These are phyloP conservation scores for Eurystomus gularis DNA, from an alignment of 2,113 vertebrate genomes.

Conservation along the genomic window DNA sequence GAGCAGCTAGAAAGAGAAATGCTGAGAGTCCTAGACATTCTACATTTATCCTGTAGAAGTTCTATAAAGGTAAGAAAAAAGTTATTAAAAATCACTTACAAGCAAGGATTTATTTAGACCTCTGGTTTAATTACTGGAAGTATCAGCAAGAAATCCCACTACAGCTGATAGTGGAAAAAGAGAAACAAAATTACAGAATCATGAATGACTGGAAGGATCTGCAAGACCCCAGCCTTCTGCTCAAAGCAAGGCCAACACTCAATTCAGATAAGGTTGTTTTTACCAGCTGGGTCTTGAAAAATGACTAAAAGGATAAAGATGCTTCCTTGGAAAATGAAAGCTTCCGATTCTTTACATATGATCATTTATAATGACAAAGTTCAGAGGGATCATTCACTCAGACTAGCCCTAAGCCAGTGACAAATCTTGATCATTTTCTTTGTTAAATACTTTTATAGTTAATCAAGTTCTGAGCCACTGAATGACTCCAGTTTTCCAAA, in stretches of 20 bases:
- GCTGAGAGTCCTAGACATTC: not conserved
- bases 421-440: not conserved
- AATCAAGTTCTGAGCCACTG: not conserved
- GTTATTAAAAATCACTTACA: not conserved
- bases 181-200: not conserved
- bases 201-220: not conserved
- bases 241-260: not conserved
- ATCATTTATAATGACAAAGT: not conserved
- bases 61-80: not conserved
- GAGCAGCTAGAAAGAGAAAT: not conserved
- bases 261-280: not conserved
- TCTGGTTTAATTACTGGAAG: not conserved
- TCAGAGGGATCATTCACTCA: not conserved
- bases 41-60: not conserved
- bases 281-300: not conserved
- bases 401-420: not conserved
- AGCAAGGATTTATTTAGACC: not conserved
- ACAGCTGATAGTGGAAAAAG: not conserved
- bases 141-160: not conserved
- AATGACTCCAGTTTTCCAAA: not conserved
- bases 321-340: not conserved
- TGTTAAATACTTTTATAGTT: not conserved
- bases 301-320: not conserved
- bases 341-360: not conserved
- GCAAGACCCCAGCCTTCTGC: not conserved